Evolutionary conservation across 2,797 vertebrate species (phyloP).

Genomic region (Lemur catta): DNA sequence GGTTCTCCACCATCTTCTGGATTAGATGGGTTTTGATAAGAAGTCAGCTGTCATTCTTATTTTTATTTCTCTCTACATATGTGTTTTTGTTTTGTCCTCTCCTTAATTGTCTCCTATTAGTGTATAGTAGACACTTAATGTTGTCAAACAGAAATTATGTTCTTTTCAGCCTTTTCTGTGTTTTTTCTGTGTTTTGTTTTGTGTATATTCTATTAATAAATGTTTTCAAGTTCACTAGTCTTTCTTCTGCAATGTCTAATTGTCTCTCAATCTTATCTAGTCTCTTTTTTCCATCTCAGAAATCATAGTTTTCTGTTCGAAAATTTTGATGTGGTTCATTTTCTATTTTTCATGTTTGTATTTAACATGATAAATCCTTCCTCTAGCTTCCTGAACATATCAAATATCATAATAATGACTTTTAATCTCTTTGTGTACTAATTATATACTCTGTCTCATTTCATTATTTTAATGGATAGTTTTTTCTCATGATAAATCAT

Average conservation of each 20-base stretch:
- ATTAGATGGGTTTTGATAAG: neutral
- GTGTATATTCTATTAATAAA: neutral
- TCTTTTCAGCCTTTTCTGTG: neutral
- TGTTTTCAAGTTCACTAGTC: neutral
- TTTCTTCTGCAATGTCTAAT: neutral
- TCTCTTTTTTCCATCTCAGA: neutral
- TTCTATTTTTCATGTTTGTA: neutral
- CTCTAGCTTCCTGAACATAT: neutral
- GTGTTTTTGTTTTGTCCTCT: neutral
- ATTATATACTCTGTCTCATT: neutral
- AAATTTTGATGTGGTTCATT: neutral
- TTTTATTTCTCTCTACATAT: neutral
- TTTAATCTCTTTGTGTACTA: neutral
- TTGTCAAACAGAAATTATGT: neutral
- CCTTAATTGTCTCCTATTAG: neutral
- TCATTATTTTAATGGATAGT: neutral
- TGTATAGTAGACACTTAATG: neutral
- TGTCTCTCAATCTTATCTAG: neutral
- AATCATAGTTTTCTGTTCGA: neutral
- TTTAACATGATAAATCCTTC: neutral
- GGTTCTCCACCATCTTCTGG: neutral
- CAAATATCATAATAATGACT: neutral
- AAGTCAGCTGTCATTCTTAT: neutral
- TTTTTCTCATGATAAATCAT: neutral
- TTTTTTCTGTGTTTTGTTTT: neutral